These are phyloP conservation scores for Diphyllodes magnificus DNA, from an alignment of 2,113 vertebrate genomes.

Conservation along the genomic window DNA sequence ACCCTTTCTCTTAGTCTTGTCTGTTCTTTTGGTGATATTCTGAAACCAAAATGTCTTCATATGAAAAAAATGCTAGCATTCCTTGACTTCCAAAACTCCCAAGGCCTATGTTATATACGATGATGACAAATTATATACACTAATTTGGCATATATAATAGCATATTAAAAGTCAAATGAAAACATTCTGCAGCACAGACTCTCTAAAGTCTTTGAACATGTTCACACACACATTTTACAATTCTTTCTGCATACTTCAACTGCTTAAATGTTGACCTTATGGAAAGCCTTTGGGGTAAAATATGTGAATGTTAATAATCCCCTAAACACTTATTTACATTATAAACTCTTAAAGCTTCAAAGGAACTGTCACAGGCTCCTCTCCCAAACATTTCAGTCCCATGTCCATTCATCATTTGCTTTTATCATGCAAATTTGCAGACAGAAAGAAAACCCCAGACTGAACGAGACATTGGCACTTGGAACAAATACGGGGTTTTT, in stretches of 20 bases:
- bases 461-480: background rate
- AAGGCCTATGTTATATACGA: background rate
- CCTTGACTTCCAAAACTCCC: background rate
- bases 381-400: conserved; percentile 22
- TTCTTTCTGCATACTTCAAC: background rate
- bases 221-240: background rate
- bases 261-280: conserved; percentile 20
- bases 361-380: background rate
- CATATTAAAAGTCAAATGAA: background rate
- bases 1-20: background rate
- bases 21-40: background rate
- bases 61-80: background rate
- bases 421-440: conserved; percentile 26
- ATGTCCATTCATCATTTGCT: conserved; percentile 5
- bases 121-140: background rate
- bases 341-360: conserved; percentile 38
- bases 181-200: background rate
- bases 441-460: background rate
- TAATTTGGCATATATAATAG: background rate
- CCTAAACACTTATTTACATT: conserved; percentile 45
- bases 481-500: background rate
- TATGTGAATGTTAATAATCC: conserved; percentile 22
- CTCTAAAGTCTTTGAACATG: background rate
- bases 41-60: background rate
- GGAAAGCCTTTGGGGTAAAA: conserved; percentile 24